Base-by-base conservation (phyloP, 2,888 invertebrate species). In the Troides oblongomaculatus region DNA sequence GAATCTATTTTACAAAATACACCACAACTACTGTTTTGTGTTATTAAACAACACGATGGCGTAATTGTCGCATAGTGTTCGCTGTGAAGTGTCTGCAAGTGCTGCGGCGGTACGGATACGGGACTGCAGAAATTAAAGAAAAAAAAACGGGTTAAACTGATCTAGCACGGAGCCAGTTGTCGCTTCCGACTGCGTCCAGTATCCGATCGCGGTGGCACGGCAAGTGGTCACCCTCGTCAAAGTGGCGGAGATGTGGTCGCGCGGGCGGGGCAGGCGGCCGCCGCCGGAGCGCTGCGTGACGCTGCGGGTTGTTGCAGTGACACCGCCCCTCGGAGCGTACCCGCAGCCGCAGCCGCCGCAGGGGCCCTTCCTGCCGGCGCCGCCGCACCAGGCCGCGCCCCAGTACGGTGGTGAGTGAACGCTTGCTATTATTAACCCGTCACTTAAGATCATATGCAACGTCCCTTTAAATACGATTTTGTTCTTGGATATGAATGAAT, bases 311-410 rank as follows among this genome's bases (percentile, higher is more conserved):
- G 91, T 93, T 93, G 76, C 93, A 93, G 93, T 93, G 78, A 92
- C 92, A 3, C 93, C 92, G 70, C 93, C 93, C 71, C 88, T 93
- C 68, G 93, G 93, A 78, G 94, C 94, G 71, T 94, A 94, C 84
- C 94, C 94, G 67, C 93, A 94, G 74, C 94, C 94, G 59, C 93
- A 93, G 80, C 93, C 93, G 76, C 93, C 93, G 66, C 94, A 94
- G 79, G 93, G 91, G 2, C 94, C 94, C 14, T 95, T 94, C 89
- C 93, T 94, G 74, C 95, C 94, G 64, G 94, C 94, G 67, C 94
- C 95, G 50, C 95, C 95, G 61, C 95, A 94, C 68, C 94, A 94
- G 81, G 94, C 93, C 66, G 88, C 89, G n/a, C 92, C 90, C 5
- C 93, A 93, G 73, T 93, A 93, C 82, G 92, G 93, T 84, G 90